These are phyloP conservation scores for Empidonax traillii DNA, from an alignment of 2,113 vertebrate genomes.

Conservation along the genomic window DNA sequence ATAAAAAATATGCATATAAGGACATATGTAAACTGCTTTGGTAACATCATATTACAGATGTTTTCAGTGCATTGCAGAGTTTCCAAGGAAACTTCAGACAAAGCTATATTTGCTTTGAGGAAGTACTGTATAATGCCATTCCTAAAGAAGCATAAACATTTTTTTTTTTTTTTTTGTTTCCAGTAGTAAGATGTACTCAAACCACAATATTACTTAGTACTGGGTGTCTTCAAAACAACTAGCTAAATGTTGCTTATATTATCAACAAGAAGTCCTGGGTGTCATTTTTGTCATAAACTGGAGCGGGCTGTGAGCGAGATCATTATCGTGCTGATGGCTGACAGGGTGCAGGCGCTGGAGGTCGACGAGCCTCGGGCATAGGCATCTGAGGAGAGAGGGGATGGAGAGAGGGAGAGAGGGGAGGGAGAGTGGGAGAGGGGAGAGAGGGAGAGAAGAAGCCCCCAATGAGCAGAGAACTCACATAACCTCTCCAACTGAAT, in stretches of 20 bases:
- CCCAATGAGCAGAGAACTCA: not conserved
- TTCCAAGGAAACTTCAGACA: conserved; percentile 79
- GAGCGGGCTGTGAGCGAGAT: conserved; percentile 97
- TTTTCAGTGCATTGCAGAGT: conserved; percentile 86
- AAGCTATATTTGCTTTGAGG: conserved; percentile 79
- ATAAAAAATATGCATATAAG: conserved; percentile 99
- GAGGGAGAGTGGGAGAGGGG: no score
- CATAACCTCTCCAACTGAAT: not conserved
- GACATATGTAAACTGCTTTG: conserved; percentile 99
- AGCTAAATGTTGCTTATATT: conserved; percentile 85
- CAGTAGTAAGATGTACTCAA: conserved; percentile 80
- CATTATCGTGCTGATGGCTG: conserved; percentile 95
- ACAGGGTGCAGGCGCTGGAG: conserved; percentile 91
- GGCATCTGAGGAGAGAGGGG: conserved; percentile 75
- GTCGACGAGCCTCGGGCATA: conserved; percentile 88
- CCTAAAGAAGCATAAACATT: conserved; percentile 84
- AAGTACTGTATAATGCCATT: conserved; percentile 80
- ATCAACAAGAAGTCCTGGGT: conserved; percentile 76
- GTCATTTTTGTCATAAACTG: conserved; percentile 90
- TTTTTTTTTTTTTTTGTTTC: conserved; percentile 45
- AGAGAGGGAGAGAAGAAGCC: not conserved
- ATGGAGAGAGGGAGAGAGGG: no score
- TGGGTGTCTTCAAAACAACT: conserved; percentile 79
- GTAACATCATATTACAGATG: conserved; percentile 96
- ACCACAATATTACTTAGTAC: conserved; percentile 81